These are phyloP conservation scores for Micronycteris hirsuta DNA, from an alignment of 2,113 vertebrate species.

Conservation along the genomic window DNA sequence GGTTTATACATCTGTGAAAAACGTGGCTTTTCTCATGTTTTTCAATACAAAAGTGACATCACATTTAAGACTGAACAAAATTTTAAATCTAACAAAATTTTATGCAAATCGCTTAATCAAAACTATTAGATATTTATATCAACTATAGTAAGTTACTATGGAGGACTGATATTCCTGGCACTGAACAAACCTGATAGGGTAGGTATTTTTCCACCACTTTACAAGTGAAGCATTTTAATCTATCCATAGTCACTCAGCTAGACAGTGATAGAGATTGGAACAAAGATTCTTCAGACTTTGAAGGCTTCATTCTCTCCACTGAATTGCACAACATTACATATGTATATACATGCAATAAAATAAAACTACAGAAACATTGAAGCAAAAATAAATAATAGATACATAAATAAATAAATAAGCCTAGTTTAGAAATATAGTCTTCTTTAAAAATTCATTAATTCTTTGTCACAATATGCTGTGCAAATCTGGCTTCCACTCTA, in stretches of 20 bases:
- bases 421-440: not conserved
- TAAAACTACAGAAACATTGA: not conserved
- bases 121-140: not conserved
- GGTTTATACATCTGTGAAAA: not conserved
- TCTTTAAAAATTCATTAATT: not conserved
- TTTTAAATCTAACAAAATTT: not conserved
- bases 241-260: not conserved
- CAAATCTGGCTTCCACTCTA: not conserved
- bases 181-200: not conserved
- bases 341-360: not conserved
- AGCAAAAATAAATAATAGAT: not conserved
- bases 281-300: not conserved
- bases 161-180: not conserved
- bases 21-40: not conserved
- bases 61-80: not conserved
- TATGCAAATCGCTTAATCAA: not conserved
- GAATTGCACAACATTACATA: not conserved
- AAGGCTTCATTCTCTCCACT: not conserved
- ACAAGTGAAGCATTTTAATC: not conserved
- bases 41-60: not conserved
- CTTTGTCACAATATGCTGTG: not conserved
- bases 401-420: not conserved
- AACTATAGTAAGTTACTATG: not conserved
- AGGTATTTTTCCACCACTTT: not conserved
- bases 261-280: not conserved